Percentiles rank a stretch among this genome's conserved stretches.
These are phyloP conservation scores for Lacanobia oleracea DNA, from an alignment of 2,888 invertebrate genomes.

Conservation along the genomic window DNA sequence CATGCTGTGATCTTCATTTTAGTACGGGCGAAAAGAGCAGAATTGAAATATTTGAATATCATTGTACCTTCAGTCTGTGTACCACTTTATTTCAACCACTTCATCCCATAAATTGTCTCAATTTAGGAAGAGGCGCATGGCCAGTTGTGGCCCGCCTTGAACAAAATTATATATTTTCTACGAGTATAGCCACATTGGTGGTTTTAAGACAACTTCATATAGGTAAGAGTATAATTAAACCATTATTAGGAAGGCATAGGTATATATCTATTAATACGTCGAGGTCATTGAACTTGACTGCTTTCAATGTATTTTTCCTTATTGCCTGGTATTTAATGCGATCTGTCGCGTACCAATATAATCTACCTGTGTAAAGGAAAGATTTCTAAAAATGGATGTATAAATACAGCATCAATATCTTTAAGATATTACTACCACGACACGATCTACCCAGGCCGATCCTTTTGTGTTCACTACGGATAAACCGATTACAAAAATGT, in stretches of 20 bases:
- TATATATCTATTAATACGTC: neutral
- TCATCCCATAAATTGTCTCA: conserved; percentile 26
- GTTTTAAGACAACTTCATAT: neutral
- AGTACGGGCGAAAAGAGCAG: neutral
- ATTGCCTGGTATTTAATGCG: neutral
- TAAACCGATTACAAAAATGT: conserved; percentile 50
- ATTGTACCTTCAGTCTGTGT: neutral
- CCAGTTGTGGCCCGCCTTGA: conserved; percentile 18
- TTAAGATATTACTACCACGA: conserved; percentile 53
- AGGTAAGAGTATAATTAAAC: neutral
- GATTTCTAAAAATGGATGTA: conserved; percentile 21
- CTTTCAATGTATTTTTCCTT: neutral
- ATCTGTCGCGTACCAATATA: conserved; percentile 10
- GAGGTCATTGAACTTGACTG: conserved; percentile 26
- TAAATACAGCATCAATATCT: conserved; percentile 47
- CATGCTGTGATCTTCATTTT: conserved; percentile 18
- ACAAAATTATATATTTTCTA: neutral
- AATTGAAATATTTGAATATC: neutral
- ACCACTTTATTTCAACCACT: conserved; percentile 27
- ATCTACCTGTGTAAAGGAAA: conserved; percentile 19
- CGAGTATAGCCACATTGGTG: neutral
- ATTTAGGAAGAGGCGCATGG: conserved; percentile 13
- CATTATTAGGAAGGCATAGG: neutral
- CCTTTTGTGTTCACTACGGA: conserved; percentile 55
- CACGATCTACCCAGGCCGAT: conserved; percentile 45